phyloP scores from a whole-genome alignment of 2,797 vertebrate genomes.

The Taenioides sp. region DNA sequence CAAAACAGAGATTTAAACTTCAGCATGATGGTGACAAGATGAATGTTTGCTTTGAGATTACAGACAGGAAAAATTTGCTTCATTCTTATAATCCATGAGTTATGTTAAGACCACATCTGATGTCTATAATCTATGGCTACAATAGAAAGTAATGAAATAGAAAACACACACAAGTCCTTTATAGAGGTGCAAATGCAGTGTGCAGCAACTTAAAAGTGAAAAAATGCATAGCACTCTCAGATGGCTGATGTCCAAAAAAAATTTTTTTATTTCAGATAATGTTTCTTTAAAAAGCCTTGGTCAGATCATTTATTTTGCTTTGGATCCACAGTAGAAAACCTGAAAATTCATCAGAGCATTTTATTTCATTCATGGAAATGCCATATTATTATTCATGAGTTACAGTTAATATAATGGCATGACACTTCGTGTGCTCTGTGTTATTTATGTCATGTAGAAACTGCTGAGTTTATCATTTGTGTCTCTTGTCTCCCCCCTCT shows the following conservation, averaged over 20 bases:
- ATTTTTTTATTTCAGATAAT: no score
- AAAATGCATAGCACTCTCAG: no score
- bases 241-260: no score
- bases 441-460: slow-evolving; percentile 49
- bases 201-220: no score
- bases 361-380: background rate
- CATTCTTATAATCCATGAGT: background rate
- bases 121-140: background rate
- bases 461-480: slow-evolving; percentile 77
- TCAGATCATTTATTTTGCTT: no score
- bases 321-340: no score
- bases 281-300: no score
- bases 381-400: background rate
- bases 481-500: slow-evolving; percentile 63
- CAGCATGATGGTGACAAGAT: background rate
- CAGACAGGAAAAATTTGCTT: background rate
- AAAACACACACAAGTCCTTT: no score
- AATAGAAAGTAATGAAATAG: no score
- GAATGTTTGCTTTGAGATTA: background rate
- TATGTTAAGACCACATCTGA: background rate
- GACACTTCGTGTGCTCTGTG: slow-evolving; percentile 12
- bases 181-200: no score
- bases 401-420: background rate
- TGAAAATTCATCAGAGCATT: no score
- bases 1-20: background rate